Evolutionary conservation across 2,888 invertebrate genomes (phyloP), one percentile per base, ranked within the genome.

Genomic region (Megamerina dolium): DNA sequence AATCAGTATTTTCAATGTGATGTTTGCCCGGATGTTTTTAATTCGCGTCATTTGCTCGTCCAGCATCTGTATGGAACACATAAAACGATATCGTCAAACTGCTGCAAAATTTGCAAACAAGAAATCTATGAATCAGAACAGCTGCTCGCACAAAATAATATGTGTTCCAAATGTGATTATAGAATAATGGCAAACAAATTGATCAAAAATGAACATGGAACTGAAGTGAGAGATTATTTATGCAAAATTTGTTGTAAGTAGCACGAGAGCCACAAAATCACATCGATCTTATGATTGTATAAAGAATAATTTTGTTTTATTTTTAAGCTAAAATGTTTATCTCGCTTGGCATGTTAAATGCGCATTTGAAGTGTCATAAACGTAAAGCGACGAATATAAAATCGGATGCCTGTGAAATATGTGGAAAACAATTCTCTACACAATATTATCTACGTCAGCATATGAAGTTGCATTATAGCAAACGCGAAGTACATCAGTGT

Each of bases 221-320:
- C 9, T 10, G 29, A 49, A 14, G 46, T 49, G 3, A 50, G 40
- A 14, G 48, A 53, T 33, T 51, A 49, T 33, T 27, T 51, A 23
- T 58, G 58, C 19, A 53, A 53, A 26, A 46, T 56, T 26, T 58
- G 58, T 42, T 49, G 58, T 58, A 45, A 54, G 57, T 53, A 37
- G 21, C 19, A 30, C 20, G 9, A 10, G 16, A 9, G 18, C 33
- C 32, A 13, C 27, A 9, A n/a, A 23, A 27, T 32, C 10, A 5
- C 9, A 34, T 43, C 10, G 8, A 19, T 35, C 10, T 33, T 37
- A 34, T 18, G 30, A 10, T 30, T 13, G 9, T 16, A 35, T 13
- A 32, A 17, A 31, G 36, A 17, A 20, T 18, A 12, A 6, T 20
- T 18, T n/a, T 36, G 33, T 27, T 19, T 27, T 21, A 46, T 26